Conservation (phyloP, 2,113 vertebrate species). For the Onychostoma macrolepis region DNA sequence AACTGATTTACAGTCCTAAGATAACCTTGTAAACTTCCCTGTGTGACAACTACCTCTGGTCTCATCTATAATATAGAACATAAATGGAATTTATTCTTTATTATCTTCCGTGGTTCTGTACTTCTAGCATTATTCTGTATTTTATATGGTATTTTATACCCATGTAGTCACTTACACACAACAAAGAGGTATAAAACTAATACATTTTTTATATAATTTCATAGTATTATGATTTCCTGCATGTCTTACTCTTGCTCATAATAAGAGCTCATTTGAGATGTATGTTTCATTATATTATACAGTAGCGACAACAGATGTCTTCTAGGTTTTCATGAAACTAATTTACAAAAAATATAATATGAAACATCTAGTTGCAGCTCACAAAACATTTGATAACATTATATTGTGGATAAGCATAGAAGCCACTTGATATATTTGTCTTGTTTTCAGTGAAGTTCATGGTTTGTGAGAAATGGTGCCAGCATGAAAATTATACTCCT, state of each 20-base stretch:
- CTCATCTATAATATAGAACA: background rate
- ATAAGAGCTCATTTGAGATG: background rate
- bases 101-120: background rate
- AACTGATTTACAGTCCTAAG: background rate
- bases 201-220: background rate
- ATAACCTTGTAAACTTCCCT: background rate
- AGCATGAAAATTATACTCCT: conserved; percentile 60
- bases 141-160: background rate
- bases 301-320: background rate
- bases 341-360: conserved; percentile 34
- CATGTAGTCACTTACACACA: background rate
- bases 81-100: background rate
- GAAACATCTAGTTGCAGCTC: background rate
- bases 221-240: background rate
- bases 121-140: background rate
- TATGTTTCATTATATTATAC: background rate
- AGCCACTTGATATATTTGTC: conserved; percentile 56
- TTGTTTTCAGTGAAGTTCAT: conserved; percentile 51
- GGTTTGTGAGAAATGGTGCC: conserved; percentile 62
- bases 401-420: conserved; percentile 23
- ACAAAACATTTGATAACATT: background rate
- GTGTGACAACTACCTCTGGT: background rate
- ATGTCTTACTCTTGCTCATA: background rate
- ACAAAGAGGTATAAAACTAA: background rate
- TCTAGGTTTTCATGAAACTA: conserved; percentile 55